A percentile compares a stretch with the other conserved stretches of the same genome.
Conservation (phyloP, 1,140 invertebrate species). For the Pogonognathellus flavescens region DNA sequence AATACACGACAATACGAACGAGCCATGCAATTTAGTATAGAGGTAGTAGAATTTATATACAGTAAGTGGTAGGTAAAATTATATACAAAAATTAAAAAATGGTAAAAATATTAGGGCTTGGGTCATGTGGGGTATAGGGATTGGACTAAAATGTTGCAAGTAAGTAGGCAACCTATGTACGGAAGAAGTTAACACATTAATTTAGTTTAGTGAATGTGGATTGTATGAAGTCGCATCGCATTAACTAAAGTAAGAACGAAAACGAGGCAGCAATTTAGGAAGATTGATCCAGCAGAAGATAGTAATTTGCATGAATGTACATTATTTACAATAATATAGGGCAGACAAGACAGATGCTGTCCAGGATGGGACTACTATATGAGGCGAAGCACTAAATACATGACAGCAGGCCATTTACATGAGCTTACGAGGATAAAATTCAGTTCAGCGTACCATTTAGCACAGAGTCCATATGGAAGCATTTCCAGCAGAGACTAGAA, state of each 20-base stretch:
- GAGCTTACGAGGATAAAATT: conserved; percentile 15
- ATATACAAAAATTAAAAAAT: no score
- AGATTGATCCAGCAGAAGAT: conserved; percentile 17
- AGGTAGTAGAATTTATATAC: no score
- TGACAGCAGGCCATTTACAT: conserved; percentile 47
- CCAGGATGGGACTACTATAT: background rate
- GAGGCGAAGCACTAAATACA: conserved; percentile 39
- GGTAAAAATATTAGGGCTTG: no score
- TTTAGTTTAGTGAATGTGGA: background rate
- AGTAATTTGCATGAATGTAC: conserved; percentile 18
- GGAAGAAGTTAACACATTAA: background rate
- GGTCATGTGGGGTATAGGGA: no score
- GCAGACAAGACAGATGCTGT: background rate
- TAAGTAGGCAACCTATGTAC: no score
- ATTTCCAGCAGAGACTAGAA: conserved; percentile 4
- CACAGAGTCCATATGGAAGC: conserved; percentile 28
- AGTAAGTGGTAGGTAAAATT: no score
- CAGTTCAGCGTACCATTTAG: conserved; percentile 38
- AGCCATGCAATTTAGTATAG: no score
- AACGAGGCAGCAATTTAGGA: conserved; percentile 6
- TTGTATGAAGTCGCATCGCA: background rate
- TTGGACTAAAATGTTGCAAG: no score
- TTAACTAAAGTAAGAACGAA: conserved; percentile 2
- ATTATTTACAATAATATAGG: conserved; percentile 36
- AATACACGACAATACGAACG: no score